Conservation (phyloP, 2,888 invertebrate genomes). For the Thalpophila matura region DNA sequence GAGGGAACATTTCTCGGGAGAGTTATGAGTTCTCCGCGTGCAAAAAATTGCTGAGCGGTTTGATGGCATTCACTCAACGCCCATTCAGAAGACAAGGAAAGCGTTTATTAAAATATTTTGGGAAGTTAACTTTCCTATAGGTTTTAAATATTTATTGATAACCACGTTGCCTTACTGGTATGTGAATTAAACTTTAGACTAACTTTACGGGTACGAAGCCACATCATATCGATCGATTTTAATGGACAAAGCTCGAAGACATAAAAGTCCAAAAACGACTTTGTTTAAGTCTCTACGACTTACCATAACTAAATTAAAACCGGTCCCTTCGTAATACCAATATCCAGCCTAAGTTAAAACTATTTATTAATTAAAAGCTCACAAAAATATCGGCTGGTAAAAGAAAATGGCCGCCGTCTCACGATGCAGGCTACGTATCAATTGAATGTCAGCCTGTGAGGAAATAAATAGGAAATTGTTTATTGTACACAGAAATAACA, state of each 20-base stretch:
- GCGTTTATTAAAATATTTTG: background rate
- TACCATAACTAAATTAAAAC: too few species aligned
- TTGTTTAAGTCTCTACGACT: too few species aligned
- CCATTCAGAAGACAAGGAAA: slow-evolving; percentile 15
- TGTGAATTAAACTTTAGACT: background rate
- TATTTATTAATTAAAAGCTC: background rate
- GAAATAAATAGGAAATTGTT: slow-evolving; percentile 64
- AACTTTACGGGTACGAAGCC: background rate
- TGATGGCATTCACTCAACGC: slow-evolving; percentile 25
- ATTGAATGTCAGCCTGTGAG: slow-evolving; percentile 41
- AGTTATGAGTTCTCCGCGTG: slow-evolving; percentile 44
- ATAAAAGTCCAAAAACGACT: too few species aligned
- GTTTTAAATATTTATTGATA: too few species aligned
- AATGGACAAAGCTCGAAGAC: too few species aligned
- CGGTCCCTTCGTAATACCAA: too few species aligned
- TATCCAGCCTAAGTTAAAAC: background rate
- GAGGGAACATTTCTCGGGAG: slow-evolving; percentile 23
- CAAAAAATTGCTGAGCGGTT: slow-evolving; percentile 35
- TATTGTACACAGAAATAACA: slow-evolving; percentile 58
- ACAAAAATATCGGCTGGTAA: background rate
- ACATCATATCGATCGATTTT: too few species aligned
- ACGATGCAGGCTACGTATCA: slow-evolving; percentile 27
- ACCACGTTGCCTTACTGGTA: too few species aligned
- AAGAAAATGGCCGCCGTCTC: slow-evolving; percentile 23
- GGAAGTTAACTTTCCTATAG: background rate